Percentiles rank a stretch among this genome's conserved stretches.
phyloP scores from a whole-genome alignment of 2,113 vertebrate genomes.

The Actinemys pallida region DNA sequence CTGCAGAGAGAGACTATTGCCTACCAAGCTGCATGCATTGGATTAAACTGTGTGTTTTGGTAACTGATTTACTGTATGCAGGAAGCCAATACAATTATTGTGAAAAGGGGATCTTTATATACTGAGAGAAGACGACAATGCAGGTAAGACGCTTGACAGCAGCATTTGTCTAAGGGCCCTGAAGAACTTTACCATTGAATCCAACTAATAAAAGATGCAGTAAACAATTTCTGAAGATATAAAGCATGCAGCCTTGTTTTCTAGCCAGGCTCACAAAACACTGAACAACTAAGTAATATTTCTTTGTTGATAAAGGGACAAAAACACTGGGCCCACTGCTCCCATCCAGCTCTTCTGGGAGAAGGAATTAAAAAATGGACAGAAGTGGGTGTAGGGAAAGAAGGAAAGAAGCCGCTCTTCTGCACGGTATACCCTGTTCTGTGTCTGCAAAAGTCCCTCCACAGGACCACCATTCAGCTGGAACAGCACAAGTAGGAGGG shows the following conservation, averaged over 20 bases:
- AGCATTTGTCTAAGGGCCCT: conserved; percentile 21
- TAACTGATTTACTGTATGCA: neutral
- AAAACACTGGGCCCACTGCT: neutral
- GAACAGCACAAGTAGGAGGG: neutral
- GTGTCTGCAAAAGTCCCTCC: neutral
- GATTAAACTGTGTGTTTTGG: conserved; percentile 4
- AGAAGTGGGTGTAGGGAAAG: neutral
- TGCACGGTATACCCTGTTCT: rapidly evolving
- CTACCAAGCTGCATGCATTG: neutral
- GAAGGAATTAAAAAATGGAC: neutral
- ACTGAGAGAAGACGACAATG: neutral
- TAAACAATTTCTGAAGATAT: conserved; percentile 23
- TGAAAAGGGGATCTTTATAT: neutral
- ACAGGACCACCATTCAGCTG: neutral
- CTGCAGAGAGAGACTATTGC: conserved; percentile 6
- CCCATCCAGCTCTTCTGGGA: neutral
- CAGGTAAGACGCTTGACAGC: conserved; percentile 2
- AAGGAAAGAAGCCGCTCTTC: neutral
- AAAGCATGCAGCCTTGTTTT: conserved; percentile 3
- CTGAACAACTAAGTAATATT: neutral
- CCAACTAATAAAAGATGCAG: neutral
- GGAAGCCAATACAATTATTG: conserved; percentile 1
- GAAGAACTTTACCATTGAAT: conserved; percentile 34
- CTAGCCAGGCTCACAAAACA: conserved; percentile 12
- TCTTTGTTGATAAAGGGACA: neutral